These are phyloP conservation scores for Meriones unguiculatus DNA, from an alignment of 2,113 vertebrate species.

Conservation along the genomic window DNA sequence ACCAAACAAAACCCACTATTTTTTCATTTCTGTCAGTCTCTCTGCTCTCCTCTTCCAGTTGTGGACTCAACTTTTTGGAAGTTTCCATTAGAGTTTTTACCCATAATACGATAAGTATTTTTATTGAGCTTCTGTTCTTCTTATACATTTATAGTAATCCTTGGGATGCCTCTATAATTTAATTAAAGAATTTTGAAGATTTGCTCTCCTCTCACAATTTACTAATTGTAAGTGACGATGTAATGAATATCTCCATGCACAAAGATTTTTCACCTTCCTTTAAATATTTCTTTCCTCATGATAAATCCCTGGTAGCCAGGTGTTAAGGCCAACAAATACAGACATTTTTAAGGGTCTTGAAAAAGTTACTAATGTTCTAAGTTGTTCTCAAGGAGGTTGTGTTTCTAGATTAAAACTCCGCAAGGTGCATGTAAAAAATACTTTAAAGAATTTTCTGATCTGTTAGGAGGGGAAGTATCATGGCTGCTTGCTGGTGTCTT, in stretches of 20 bases:
- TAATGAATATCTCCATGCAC: not conserved
- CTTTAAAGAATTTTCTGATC: constrained; percentile 48
- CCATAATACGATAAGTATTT: constrained; percentile 12
- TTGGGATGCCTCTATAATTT: not conserved
- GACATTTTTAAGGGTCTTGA: constrained; percentile 52
- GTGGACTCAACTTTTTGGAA: not conserved
- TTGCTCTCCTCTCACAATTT: not conserved
- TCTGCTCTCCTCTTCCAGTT: not conserved
- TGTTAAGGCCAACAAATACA: not conserved
- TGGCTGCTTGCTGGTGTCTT: not conserved
- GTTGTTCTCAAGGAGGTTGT: not conserved
- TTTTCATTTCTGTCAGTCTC: constrained; percentile 18
- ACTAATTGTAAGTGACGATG: not conserved
- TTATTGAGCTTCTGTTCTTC: not conserved
- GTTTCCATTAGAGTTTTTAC: constrained; percentile 1
- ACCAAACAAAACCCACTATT: constrained; percentile 1
- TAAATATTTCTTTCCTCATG: constrained; percentile 28
- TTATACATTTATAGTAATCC: constrained; percentile 13
- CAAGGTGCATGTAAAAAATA: not conserved
- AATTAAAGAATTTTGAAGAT: constrained; percentile 4
- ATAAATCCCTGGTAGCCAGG: not conserved
- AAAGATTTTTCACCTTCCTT: constrained; percentile 16
- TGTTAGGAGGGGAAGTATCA: not conserved
- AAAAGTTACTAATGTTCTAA: constrained; percentile 7
- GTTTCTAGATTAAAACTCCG: not conserved